Evolutionary conservation across 2,888 invertebrate species (phyloP), one percentile per base, ranked within the genome.

Genomic region (Cephalotes varians): DNA sequence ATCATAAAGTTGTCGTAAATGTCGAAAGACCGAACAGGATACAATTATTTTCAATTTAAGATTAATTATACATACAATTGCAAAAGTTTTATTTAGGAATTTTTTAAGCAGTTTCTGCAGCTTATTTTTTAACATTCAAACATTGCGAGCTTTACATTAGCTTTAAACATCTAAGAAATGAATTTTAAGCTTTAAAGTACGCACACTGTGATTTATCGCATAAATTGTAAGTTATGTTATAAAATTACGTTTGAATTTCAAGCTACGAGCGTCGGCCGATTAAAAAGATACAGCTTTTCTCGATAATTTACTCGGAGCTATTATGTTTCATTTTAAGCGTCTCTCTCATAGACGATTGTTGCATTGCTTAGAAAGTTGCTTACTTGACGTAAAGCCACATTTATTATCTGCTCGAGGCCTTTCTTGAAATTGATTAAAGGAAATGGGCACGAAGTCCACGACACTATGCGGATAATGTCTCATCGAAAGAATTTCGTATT

Each of bases 401-500:
- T 64, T 64, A 54, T 54, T 54, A 21, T 54, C 15, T 47, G 76
- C n/a, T 18, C 18, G 65, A n/a, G 54, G 28, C 25, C 40, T 72
- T 62, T 47, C 18, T 51, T 31, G 37, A 73, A 54, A 28, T 51
- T 51, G 51, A 81, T 62, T 51, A 28, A 37, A 44, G n/a, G 56
- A 65, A 60, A 81, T 34, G 58, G 21, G 67, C 47, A 25, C 60
- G 67, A 81, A 71, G 44, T 44, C 56, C 5, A 72, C 37, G 74
- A 28, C 47, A 25, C 54, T 34, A 12, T 44, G 47, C 60, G 76
- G 37, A 51, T 77, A 81, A 76, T 81, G 47, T 71, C 34, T 76
- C 73, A 64, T 40, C 56, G 73, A 25, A 2, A 44, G 31, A 54
- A 64, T 80, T 74, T 85, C 73, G 83, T 74, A 82, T 82, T 82